A percentile compares a stretch with the other conserved stretches of the same genome.
Evolutionary conservation across 2,797 vertebrate genomes (phyloP).

Genomic region (Gorsachius magnificus): DNA sequence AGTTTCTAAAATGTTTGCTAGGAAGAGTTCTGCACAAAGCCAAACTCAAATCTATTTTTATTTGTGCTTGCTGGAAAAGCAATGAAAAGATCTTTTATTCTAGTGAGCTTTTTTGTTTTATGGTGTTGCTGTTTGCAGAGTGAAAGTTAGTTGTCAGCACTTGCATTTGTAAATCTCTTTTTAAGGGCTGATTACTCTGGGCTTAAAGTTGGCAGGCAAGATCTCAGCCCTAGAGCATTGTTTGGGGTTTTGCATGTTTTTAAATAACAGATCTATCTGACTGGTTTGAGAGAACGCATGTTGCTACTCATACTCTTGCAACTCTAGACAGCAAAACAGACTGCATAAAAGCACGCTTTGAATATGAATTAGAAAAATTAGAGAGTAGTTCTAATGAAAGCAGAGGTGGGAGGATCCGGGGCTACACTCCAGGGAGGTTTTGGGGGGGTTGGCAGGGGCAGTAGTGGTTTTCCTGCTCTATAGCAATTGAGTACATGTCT

Average conservation of each 20-base stretch:
- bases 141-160: slow-evolving; percentile 65
- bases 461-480: neutral
- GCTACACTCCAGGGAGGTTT: neutral
- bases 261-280: slow-evolving; percentile 58
- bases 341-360: neutral
- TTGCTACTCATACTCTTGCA: neutral
- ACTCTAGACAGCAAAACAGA: neutral
- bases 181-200: slow-evolving; percentile 62
- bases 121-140: slow-evolving; percentile 31
- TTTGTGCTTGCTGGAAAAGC: slow-evolving; percentile 53
- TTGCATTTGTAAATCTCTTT: slow-evolving; percentile 67
- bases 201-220: slow-evolving; percentile 62
- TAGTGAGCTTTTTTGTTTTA: slow-evolving; percentile 51
- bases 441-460: neutral
- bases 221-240: slow-evolving; percentile 50
- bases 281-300: neutral
- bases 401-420: neutral
- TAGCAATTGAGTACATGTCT: neutral
- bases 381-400: neutral
- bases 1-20: slow-evolving; percentile 21
- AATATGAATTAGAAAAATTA: neutral
- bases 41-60: slow-evolving; percentile 30
- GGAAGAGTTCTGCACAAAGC: neutral
- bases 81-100: slow-evolving; percentile 61
- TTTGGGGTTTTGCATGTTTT: slow-evolving; percentile 49